phyloP scores from a whole-genome alignment of 30 jellyfish, hydroid and myxozoan genomes.

The Aurelia aurita region DNA sequence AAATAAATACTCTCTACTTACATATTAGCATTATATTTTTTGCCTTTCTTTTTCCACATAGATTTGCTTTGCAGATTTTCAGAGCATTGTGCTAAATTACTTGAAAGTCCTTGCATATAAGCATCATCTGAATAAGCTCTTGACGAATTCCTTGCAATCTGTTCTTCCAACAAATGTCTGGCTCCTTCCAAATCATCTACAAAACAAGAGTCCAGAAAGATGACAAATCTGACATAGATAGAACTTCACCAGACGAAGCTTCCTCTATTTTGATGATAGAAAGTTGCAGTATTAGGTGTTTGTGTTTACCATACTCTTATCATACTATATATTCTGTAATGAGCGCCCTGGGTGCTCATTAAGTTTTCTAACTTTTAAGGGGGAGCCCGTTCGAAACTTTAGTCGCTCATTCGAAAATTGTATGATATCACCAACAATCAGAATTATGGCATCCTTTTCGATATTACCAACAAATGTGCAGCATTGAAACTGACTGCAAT shows the following conservation, averaged over 20 bases:
- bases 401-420: no score
- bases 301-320: no score
- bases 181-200: constrained; percentile 64
- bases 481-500: no score
- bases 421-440: no score
- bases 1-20: constrained; percentile 38
- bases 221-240: neutral
- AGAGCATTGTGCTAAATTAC: constrained; percentile 36
- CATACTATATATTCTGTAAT: no score
- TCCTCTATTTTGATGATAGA: no score
- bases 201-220: neutral
- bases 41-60: constrained; percentile 65
- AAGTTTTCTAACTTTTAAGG: no score
- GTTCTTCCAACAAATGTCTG: neutral
- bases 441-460: no score
- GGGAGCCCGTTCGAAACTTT: no score
- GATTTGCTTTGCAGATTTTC: neutral
- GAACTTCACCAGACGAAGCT: neutral
- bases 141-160: constrained; percentile 3
- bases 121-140: constrained; percentile 15
- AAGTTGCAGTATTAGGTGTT: no score
- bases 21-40: constrained; percentile 67
- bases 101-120: constrained; percentile 16
- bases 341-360: no score
- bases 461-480: no score